These are phyloP conservation scores for Argentina silus DNA, from an alignment of 2,797 vertebrate species.

Conservation along the genomic window DNA sequence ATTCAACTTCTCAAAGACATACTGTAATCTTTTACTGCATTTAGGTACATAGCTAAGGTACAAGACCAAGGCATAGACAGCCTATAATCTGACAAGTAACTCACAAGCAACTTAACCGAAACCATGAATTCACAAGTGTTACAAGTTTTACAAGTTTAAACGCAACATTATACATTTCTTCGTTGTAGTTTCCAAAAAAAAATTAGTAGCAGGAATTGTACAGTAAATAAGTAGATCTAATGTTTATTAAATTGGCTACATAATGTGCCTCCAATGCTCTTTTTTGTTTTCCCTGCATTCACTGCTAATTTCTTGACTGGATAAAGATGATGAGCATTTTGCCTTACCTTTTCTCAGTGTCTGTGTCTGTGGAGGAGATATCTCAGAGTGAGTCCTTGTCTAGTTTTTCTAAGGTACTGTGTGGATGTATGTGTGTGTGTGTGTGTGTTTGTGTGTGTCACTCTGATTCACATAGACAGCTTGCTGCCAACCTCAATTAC, in stretches of 20 bases:
- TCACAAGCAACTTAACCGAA: too few relatives aligned
- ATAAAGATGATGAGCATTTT: not conserved
- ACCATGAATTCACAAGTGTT: too few relatives aligned
- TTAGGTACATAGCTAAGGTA: not conserved
- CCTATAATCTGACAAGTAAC: too few relatives aligned
- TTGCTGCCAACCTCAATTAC: slow-evolving; percentile 72
- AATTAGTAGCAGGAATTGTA: too few relatives aligned
- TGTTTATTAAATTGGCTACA: too few relatives aligned
- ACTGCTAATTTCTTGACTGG: too few relatives aligned
- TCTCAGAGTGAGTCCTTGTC: slow-evolving; percentile 20
- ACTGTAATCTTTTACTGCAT: not conserved
- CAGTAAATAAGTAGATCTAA: too few relatives aligned
- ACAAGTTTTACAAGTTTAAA: too few relatives aligned
- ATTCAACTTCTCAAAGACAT: not conserved
- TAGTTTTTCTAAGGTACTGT: slow-evolving; percentile 8
- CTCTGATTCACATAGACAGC: slow-evolving; percentile 57
- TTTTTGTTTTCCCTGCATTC: too few relatives aligned
- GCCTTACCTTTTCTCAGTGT: slow-evolving; percentile 57
- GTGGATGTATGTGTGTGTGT: slow-evolving; percentile 23
- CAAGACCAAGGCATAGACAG: not conserved
- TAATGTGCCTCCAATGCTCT: too few relatives aligned
- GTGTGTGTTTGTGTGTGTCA: slow-evolving; percentile 30
- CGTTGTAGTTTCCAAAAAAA: too few relatives aligned
- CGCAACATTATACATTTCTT: too few relatives aligned
- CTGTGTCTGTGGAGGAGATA: not conserved